phyloP scores from a whole-genome alignment of 2,888 invertebrate species.

The Acanthosepion pharaonis region DNA sequence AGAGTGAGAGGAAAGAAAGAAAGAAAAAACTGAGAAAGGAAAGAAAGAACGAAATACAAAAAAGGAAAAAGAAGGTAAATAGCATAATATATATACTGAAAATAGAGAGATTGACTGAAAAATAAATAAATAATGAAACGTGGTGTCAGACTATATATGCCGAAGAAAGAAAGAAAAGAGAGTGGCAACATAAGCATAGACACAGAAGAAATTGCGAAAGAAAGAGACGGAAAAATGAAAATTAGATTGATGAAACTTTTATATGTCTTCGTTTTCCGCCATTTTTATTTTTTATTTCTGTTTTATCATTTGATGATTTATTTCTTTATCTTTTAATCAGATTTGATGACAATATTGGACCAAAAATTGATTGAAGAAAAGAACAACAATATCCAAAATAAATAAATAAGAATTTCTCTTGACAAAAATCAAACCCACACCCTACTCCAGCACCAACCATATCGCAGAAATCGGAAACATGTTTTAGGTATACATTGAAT shows the following conservation, averaged over 20 bases:
- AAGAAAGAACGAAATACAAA: background rate
- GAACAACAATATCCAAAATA: background rate
- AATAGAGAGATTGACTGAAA: no score
- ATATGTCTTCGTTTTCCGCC: background rate
- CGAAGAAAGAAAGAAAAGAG: background rate
- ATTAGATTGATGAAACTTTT: background rate
- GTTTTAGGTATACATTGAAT: background rate
- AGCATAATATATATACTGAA: no score
- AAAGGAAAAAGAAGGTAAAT: no score
- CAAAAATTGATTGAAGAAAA: slow-evolving; percentile 17
- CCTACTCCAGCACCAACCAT: background rate
- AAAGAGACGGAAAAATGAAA: background rate
- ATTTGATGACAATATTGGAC: background rate
- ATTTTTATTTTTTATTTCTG: background rate
- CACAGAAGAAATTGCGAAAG: background rate
- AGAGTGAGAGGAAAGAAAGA: background rate
- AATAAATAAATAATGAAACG: no score
- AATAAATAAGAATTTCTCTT: no score
- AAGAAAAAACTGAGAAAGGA: background rate
- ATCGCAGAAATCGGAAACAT: background rate
- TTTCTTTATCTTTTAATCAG: background rate
- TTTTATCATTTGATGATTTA: background rate
- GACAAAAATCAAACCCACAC: background rate
- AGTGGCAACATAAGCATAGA: background rate
- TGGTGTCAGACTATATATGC: no score